Conservation (phyloP, 64 coral and sea anemone genomes). For the Montipora capricornis region DNA sequence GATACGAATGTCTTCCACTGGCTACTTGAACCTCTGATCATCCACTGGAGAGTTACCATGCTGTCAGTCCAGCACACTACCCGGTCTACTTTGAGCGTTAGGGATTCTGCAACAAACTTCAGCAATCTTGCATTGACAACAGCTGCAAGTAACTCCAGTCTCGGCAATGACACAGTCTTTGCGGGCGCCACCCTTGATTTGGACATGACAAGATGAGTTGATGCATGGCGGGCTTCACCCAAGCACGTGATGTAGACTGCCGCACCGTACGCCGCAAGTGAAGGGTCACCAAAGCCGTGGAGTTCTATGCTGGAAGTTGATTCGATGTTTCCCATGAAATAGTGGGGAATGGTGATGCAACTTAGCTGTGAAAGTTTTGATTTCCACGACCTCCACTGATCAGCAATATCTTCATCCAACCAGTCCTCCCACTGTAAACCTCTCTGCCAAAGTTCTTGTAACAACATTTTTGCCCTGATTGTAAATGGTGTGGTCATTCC, state of each 20-base stretch:
- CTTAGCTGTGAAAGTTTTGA: conserved; percentile 25
- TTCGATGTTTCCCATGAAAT: neutral
- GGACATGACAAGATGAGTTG: conserved; percentile 41
- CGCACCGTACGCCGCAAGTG: conserved; percentile 3
- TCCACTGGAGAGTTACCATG: too few species aligned
- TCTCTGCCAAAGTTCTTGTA: conserved; percentile 4
- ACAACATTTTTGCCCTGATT: too few species aligned
- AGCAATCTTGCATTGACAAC: conserved; percentile 35
- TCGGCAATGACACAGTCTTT: conserved; percentile 50
- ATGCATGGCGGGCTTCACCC: neutral
- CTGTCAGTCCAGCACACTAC: too few species aligned
- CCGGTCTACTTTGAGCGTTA: neutral
- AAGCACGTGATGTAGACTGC: conserved; percentile 3
- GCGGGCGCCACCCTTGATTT: conserved; percentile 48
- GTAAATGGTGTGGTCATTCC: too few species aligned
- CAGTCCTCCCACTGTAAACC: neutral
- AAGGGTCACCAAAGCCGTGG: conserved; percentile 54
- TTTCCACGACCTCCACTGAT: neutral
- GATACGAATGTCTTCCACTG: too few species aligned
- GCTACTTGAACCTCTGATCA: too few species aligned
- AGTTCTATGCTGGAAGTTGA: neutral
- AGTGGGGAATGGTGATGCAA: conserved; percentile 23
- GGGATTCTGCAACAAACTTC: conserved; percentile 14
- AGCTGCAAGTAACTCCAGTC: conserved; percentile 57
- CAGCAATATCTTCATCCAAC: neutral